phyloP scores from a whole-genome alignment of 2,113 vertebrate species.

The Taxidea taxus region DNA sequence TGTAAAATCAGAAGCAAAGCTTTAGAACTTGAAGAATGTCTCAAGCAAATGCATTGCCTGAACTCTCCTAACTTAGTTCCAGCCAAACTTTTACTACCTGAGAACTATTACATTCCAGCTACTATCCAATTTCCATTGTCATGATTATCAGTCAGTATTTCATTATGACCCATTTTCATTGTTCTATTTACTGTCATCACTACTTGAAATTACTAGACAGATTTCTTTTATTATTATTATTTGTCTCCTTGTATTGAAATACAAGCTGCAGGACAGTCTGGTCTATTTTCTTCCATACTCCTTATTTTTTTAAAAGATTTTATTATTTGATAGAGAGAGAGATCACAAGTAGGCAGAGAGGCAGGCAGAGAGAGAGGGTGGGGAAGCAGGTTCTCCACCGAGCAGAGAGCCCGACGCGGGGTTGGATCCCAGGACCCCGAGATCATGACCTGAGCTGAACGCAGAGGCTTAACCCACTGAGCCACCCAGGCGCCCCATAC shows the following conservation, averaged over 20 bases:
- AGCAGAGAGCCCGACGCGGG: too few relatives aligned
- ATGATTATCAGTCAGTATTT: neutral
- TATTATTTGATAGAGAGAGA: too few relatives aligned
- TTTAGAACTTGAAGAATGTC: neutral
- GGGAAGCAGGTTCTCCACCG: too few relatives aligned
- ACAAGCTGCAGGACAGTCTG: neutral
- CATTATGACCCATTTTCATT: neutral
- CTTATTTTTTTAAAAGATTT: too few relatives aligned
- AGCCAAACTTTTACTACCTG: neutral
- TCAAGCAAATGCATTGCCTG: neutral
- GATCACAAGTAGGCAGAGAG: too few relatives aligned
- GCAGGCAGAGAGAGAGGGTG: too few relatives aligned
- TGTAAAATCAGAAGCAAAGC: neutral
- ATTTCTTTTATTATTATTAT: neutral
- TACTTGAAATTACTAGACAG: neutral
- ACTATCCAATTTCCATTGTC: neutral
- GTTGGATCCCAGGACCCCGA: too few relatives aligned
- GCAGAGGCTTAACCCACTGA: too few relatives aligned
- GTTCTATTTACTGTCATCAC: neutral
- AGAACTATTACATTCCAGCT: neutral
- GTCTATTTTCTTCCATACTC: neutral
- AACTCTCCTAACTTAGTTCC: neutral
- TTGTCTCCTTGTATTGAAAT: neutral
- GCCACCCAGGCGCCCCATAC: too few relatives aligned
- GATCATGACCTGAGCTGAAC: too few relatives aligned